Percentiles rank a stretch among this genome's conserved stretches.
These are phyloP conservation scores for Neelides sp. DNA, from an alignment of 1,140 invertebrate species.

Conservation along the genomic window DNA sequence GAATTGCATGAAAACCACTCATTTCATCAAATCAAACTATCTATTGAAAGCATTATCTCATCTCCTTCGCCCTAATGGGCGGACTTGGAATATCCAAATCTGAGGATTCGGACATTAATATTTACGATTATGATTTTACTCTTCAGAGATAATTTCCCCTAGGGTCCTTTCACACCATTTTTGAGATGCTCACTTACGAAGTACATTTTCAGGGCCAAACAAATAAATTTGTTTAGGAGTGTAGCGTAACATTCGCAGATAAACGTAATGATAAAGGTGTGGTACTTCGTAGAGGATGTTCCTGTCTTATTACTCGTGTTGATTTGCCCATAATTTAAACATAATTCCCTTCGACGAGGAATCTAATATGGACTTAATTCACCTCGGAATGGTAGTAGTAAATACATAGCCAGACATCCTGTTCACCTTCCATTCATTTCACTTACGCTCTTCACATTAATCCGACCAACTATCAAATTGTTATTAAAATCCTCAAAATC, in stretches of 20 bases:
- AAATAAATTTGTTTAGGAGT: slow-evolving; percentile 10
- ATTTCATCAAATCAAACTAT: too few relatives aligned
- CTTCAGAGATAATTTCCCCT: not conserved
- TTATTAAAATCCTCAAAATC: too few relatives aligned
- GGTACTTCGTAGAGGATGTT: slow-evolving; percentile 1
- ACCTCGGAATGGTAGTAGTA: too few relatives aligned
- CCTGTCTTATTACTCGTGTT: slow-evolving; percentile 10
- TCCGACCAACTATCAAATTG: too few relatives aligned
- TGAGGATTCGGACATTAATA: slow-evolving; percentile 13
- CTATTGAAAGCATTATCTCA: too few relatives aligned
- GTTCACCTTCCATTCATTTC: too few relatives aligned
- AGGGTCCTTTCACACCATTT: slow-evolving; percentile 16
- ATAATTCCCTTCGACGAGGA: slow-evolving; percentile 10
- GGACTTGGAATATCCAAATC: too few relatives aligned
- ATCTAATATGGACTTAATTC: slow-evolving; percentile 13
- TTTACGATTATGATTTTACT: slow-evolving; percentile 18
- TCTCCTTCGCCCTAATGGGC: too few relatives aligned
- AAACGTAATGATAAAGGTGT: slow-evolving; percentile 1
- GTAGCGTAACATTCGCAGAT: too few relatives aligned
- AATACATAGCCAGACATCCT: too few relatives aligned
- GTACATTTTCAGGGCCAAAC: slow-evolving; percentile 4
- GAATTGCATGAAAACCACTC: too few relatives aligned
- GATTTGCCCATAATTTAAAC: slow-evolving; percentile 12
- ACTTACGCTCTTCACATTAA: too few relatives aligned
- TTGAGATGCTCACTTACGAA: not conserved